Evolutionary conservation across 1,140 invertebrate species (phyloP).

Genomic region (Zaprionus nigranus): DNA sequence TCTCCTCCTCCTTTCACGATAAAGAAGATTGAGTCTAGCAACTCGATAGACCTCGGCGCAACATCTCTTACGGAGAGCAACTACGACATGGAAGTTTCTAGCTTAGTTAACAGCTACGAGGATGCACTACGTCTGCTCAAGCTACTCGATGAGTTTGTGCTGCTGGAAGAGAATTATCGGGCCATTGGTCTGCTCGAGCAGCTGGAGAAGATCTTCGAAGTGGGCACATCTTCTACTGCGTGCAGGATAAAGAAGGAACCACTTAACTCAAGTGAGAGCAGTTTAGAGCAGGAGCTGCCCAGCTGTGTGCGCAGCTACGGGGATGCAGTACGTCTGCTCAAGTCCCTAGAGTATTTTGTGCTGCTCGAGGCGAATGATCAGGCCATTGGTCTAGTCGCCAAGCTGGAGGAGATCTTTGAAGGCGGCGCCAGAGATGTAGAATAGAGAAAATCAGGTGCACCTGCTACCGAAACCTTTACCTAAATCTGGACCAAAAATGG

Average conservation of each 20-base stretch:
- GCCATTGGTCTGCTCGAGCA: conserved; percentile 74
- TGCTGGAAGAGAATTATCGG: conserved; percentile 78
- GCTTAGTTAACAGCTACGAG: conserved; percentile 59
- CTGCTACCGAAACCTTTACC: not conserved
- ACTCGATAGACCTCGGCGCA: conserved; percentile 31
- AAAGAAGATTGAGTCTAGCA: conserved; percentile 57
- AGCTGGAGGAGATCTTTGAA: conserved; percentile 73
- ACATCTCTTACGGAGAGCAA: conserved; percentile 55
- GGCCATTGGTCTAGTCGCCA: conserved; percentile 72
- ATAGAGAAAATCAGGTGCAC: not conserved
- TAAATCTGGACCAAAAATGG: conserved; percentile 30
- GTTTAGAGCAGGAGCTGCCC: conserved; percentile 49
- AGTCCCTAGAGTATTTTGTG: conserved; percentile 74
- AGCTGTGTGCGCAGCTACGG: conserved; percentile 59
- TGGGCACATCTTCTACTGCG: no score
- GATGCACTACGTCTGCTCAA: conserved; percentile 73
- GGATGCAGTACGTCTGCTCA: conserved; percentile 71
- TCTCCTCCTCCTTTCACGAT: conserved; percentile 46
- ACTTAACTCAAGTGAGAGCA: conserved; percentile 36
- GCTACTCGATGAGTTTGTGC: conserved; percentile 73
- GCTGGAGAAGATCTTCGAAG: conserved; percentile 72
- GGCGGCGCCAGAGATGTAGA: conserved; percentile 1
- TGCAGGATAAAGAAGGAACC: conserved; percentile 68
- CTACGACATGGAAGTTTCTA: conserved; percentile 53
- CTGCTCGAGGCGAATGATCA: conserved; percentile 78